Evolutionary conservation across 2,113 vertebrate genomes (phyloP).

Genomic region (Callorhinus ursinus): DNA sequence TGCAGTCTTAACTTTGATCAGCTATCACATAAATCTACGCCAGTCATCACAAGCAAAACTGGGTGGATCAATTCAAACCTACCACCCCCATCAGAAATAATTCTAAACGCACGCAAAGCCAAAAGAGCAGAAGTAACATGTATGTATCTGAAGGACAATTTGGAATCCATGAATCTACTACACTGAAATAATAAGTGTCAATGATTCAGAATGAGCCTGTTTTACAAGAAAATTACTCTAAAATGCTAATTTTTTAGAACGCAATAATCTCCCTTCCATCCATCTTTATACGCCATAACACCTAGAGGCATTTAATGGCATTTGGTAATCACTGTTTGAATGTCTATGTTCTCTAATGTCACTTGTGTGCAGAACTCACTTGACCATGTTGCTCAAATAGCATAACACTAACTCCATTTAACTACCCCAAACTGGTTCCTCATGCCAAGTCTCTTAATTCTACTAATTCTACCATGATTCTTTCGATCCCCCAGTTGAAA

Average conservation of each 20-base stretch:
- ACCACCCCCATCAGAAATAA: neutral
- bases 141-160: neutral
- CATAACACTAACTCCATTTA: neutral
- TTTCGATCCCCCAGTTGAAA: neutral
- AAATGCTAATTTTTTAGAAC: neutral
- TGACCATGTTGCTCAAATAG: neutral
- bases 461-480: neutral
- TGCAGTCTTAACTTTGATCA: neutral
- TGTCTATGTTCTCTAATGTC: neutral
- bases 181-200: neutral
- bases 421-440: neutral
- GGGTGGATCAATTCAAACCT: neutral
- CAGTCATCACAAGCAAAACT: neutral
- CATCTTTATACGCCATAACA: neutral
- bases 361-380: neutral
- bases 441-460: neutral
- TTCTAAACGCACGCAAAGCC: neutral
- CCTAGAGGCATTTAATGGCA: too few species aligned
- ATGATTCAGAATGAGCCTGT: neutral
- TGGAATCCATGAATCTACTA: neutral
- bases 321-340: neutral
- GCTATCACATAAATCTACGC: neutral
- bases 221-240: neutral
- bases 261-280: neutral
- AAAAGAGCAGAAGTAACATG: neutral